These are phyloP conservation scores for Sabellastarte sp. DNA, from an alignment of 2,888 invertebrate genomes.

Conservation along the genomic window DNA sequence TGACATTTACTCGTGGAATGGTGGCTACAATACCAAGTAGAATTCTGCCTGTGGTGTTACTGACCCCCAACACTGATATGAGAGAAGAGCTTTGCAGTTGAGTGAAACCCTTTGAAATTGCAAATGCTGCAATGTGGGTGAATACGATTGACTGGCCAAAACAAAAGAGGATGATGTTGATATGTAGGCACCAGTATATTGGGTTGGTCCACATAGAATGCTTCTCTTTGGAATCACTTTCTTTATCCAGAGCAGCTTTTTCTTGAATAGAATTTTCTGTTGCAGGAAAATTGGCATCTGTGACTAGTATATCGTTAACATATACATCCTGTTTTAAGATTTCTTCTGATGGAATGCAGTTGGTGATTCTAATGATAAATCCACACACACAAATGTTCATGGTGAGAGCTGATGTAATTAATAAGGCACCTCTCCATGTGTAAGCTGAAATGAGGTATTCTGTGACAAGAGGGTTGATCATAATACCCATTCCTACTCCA, in stretches of 20 bases:
- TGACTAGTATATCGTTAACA: too few species aligned
- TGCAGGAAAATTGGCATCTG: too few species aligned
- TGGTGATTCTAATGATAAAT: not conserved
- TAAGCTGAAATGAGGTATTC: not conserved
- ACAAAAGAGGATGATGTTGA: not conserved
- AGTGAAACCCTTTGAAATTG: not conserved
- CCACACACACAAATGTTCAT: not conserved
- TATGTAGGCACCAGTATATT: not conserved
- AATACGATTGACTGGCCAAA: not conserved
- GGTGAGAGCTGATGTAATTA: not conserved
- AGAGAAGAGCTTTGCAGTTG: not conserved
- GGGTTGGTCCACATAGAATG: not conserved
- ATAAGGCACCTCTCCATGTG: not conserved
- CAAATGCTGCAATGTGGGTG: not conserved
- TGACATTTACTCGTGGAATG: not conserved
- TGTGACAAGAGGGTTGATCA: not conserved
- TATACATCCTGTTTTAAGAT: not conserved
- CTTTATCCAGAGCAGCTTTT: too few species aligned
- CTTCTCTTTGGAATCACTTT: too few species aligned
- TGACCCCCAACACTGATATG: not conserved
- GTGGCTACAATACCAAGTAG: not conserved
- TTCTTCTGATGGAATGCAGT: not conserved
- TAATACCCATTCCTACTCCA: not conserved
- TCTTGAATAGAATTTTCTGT: too few species aligned
- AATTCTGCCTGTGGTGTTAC: not conserved